Evolutionary conservation across 2,113 vertebrate genomes (phyloP).

Genomic region (Camelus bactrianus): DNA sequence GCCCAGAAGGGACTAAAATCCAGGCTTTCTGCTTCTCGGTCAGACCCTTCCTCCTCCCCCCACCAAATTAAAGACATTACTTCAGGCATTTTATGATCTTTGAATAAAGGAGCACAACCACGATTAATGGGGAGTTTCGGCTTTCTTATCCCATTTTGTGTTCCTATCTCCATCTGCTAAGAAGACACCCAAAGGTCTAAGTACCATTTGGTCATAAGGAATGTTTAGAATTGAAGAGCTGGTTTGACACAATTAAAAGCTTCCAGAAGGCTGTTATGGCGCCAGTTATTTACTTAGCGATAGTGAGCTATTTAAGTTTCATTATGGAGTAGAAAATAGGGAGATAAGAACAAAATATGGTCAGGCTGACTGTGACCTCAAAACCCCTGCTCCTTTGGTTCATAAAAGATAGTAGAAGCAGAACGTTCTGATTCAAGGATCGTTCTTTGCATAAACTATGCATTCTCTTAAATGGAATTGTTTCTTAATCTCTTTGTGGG

Average conservation of each 20-base stretch:
- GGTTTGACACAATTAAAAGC: constrained; percentile 80
- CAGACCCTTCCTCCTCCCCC: neutral
- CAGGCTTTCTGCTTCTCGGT: neutral
- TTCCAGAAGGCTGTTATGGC: constrained; percentile 76
- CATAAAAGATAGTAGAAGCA: constrained; percentile 64
- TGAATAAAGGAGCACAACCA: neutral
- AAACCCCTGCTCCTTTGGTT: constrained; percentile 69
- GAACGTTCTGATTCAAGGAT: constrained; percentile 51
- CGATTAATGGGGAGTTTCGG: constrained; percentile 54
- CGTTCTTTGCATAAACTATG: constrained; percentile 54
- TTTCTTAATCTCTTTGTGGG: constrained; percentile 74
- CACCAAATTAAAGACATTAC: neutral
- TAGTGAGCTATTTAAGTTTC: constrained; percentile 81
- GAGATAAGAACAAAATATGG: constrained; percentile 81
- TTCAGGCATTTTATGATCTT: constrained; percentile 52
- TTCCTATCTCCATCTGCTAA: constrained; percentile 65
- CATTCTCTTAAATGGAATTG: constrained; percentile 67
- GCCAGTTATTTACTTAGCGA: constrained; percentile 78
- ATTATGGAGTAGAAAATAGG: constrained; percentile 73
- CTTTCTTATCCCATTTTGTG: constrained; percentile 58
- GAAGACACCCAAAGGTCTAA: constrained; percentile 70
- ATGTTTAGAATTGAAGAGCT: constrained; percentile 77
- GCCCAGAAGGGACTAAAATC: neutral
- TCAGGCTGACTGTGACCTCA: constrained; percentile 74
- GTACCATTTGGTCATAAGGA: constrained; percentile 62